Evolutionary conservation across 1,140 invertebrate genomes (phyloP), one percentile per base, ranked within the genome.

Genomic region (Colletes gigas): DNA sequence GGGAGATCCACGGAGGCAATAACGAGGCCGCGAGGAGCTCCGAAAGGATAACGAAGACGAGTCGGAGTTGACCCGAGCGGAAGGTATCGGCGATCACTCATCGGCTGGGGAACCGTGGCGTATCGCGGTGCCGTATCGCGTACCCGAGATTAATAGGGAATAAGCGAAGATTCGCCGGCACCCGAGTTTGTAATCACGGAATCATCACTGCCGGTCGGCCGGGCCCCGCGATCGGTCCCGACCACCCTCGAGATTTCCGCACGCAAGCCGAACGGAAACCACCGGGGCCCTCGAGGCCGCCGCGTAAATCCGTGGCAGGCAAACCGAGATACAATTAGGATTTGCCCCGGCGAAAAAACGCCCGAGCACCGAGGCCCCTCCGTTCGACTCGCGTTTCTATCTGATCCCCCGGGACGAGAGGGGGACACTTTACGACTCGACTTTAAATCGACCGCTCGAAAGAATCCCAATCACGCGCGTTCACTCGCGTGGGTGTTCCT

Each of bases 61-160:
- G 71, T 66, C 41, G 50, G 60, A 66, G 71, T 66, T 67, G 83
- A 79, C 65, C 59, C 55, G 76, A 71, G 54, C 71, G 66, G 62
- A 72, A 55, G 57, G 65, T 83, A 59, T 79, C 62, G 30, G 21
- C 41, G 68, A 81, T 85, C 68, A 52, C 41, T 79, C 62, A 52
- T 69, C 59, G 76, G 52, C 15, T 17, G 5, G 21, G 60, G 70
- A 47, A 4, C 15, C 57, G n/a, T 5, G n/a, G 47, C 21, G 69
- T 84, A 85, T 84, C 83, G 71, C 54, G 55, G 19, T 47, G 54
- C 66, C 57, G 62, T 83, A 86, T 85, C 83, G 59, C 69, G 41
- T 74, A 76, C 59, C 69, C 83, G 78, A 87, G 78, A 87, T 86
- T 86, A 87, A 87, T 86, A 87, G 82, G 78, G 74, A 86, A 87